phyloP scores from a whole-genome alignment of 2,888 invertebrate genomes.

The Morinoia aosen region DNA sequence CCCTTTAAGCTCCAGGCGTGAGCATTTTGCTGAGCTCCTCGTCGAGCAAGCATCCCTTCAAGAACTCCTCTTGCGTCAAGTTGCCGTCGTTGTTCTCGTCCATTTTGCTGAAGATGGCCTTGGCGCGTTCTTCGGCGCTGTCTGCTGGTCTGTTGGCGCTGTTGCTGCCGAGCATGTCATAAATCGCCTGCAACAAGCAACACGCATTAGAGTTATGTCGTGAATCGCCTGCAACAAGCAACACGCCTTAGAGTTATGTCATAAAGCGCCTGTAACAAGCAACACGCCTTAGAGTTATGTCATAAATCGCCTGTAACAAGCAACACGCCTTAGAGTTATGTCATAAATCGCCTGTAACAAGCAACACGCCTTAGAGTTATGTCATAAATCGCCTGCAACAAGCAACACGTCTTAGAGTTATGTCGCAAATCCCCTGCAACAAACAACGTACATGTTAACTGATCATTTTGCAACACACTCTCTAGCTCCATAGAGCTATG shows the following conservation, averaged over 20 bases:
- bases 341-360: too few species aligned
- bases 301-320: not conserved
- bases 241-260: constrained; percentile 78
- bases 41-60: constrained; percentile 97
- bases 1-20: constrained; percentile 76
- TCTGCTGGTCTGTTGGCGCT: constrained; percentile 87
- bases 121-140: constrained; percentile 96
- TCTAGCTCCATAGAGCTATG: not conserved
- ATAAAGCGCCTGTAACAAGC: constrained; percentile 90
- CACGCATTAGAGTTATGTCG: constrained; percentile 69
- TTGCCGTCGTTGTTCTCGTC: constrained; percentile 99
- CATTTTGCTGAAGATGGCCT: constrained; percentile 99
- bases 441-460: not conserved
- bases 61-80: constrained; percentile 96
- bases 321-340: too few species aligned
- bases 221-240: not conserved
- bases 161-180: constrained; percentile 98
- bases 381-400: constrained; percentile 94
- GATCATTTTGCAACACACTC: not conserved
- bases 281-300: constrained; percentile 69
- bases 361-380: too few species aligned
- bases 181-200: constrained; percentile 86
- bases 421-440: too few species aligned
- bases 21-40: constrained; percentile 95
- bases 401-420: constrained; percentile 69